These are phyloP conservation scores for Helostoma temminkii DNA, from an alignment of 2,797 vertebrate genomes.

Conservation along the genomic window DNA sequence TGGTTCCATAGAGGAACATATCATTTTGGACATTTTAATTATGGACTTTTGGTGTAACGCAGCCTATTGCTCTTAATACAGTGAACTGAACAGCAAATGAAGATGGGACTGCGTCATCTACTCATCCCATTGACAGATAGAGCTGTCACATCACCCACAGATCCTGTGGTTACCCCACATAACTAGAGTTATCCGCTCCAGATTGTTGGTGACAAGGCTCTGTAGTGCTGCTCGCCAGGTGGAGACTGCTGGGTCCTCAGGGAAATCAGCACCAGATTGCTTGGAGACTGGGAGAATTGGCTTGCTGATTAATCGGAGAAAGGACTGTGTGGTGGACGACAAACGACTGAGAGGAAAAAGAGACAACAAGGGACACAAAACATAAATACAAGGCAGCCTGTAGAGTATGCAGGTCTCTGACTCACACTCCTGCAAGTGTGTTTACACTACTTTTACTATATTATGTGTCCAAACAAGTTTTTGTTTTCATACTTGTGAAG, in stretches of 20 bases:
- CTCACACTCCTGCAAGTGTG: conserved; percentile 10
- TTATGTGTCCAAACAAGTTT: neutral
- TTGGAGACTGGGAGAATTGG: conserved; percentile 45
- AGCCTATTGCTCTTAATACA: conserved; percentile 39
- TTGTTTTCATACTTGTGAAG: neutral
- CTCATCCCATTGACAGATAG: conserved; percentile 44
- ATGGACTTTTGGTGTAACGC: conserved; percentile 13
- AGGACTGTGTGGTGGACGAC: conserved; percentile 21
- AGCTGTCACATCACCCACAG: conserved; percentile 42
- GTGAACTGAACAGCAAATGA: conserved; percentile 31
- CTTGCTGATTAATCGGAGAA: conserved; percentile 43
- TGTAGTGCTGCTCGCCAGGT: conserved; percentile 45
- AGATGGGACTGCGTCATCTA: conserved; percentile 33
- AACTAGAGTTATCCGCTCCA: conserved; percentile 38
- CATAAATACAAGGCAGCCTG: conserved; percentile 24
- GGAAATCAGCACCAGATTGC: conserved; percentile 72
- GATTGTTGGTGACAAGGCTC: conserved; percentile 42
- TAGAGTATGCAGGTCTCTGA: conserved; percentile 28
- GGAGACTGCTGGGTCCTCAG: conserved; percentile 38
- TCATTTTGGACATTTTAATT: conserved; percentile 27
- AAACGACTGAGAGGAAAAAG: conserved; percentile 5
- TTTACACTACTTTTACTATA: neutral
- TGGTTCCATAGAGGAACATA: neutral
- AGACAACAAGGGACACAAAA: neutral
- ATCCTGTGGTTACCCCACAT: conserved; percentile 47